Base-by-base conservation (phyloP, 2,888 invertebrate genomes). In the Strigamia maritima region DNA sequence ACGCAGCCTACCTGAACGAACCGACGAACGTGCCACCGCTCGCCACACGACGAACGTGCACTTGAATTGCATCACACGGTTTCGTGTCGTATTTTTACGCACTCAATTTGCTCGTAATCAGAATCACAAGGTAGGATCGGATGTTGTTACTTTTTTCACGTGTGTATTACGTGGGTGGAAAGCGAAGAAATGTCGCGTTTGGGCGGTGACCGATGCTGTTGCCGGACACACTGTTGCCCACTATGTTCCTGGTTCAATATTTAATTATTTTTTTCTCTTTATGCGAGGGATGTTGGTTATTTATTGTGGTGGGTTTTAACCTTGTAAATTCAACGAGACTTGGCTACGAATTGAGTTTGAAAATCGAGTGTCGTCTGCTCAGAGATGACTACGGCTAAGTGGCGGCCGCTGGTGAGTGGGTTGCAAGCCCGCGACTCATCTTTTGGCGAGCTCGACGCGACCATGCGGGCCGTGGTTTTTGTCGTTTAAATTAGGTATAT, bases 401-500 rank as follows among this genome's bases (percentile, higher is more conserved):
- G 70, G 70, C 70, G 70, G 70, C 70, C 70, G 70, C 70, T 70
- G 70, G 70, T 70, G 70, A 70, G 70, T 70, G 70, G 70, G 70
- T 70, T 70, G 26, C 70, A 70, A 70, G 70, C 70, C 70, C 70
- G 70, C 70, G 70, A 70, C 26, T 70, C 70, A 70, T 70, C 70
- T 70, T 70, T 70, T 70, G 70, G 70, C 70, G 70, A 70, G 70
- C 70, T 70, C 70, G 70, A 16, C 28, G 3, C 70, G 28, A 70
- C 70, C 70, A 70, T 70, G 70, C 70, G 70, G 70, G 70, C 24
- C 70, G 26, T 14, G 70, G 70, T 70, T 70, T 70, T 70, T 26
- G 70, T 70, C 70, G 70, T 70, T 28, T 70, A 16, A 70, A 12
- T 28, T 0, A 54, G 54, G 54, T 54, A 54, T 19, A 54, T 54